Conservation (phyloP, 2,113 vertebrate species). For the Cettia cetti region DNA sequence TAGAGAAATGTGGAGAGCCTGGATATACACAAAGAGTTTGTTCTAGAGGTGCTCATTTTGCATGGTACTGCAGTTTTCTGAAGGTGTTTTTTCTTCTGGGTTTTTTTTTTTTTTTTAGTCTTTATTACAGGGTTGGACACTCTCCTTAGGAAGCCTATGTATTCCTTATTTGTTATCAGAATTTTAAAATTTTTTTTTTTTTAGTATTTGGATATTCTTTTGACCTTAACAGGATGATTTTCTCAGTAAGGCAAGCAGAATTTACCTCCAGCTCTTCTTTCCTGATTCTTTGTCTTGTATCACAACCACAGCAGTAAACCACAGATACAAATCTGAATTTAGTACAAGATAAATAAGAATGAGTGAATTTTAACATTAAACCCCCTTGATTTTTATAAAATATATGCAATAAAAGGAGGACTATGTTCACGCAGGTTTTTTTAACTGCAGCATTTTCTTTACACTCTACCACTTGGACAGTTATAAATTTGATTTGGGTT, state of each 20-base stretch:
- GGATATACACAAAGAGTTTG: not conserved
- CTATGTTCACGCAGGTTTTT: not conserved
- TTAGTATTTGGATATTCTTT: not conserved
- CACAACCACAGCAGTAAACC: not conserved
- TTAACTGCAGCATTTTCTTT: not conserved
- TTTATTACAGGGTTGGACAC: not conserved
- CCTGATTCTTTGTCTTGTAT: not conserved
- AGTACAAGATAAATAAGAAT: not conserved
- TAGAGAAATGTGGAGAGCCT: not conserved
- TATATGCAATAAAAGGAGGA: not conserved
- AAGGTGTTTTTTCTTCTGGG: not conserved
- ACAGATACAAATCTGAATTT: not conserved
- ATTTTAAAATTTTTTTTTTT: not conserved
- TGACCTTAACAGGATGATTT: not conserved
- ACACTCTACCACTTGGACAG: not conserved
- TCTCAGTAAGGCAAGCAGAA: not conserved
- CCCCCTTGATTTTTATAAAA: not conserved
- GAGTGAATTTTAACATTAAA: not conserved
- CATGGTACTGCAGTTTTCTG: not conserved
- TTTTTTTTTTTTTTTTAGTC: not conserved
- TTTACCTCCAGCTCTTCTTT: not conserved
- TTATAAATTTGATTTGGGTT: not conserved
- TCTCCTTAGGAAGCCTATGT: not conserved
- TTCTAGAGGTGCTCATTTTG: not conserved
- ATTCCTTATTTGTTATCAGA: not conserved